Percentiles rank a stretch among this genome's conserved stretches.
These are phyloP conservation scores for Calcarius lapponicus DNA, from an alignment of 2,797 vertebrate genomes.

Conservation along the genomic window DNA sequence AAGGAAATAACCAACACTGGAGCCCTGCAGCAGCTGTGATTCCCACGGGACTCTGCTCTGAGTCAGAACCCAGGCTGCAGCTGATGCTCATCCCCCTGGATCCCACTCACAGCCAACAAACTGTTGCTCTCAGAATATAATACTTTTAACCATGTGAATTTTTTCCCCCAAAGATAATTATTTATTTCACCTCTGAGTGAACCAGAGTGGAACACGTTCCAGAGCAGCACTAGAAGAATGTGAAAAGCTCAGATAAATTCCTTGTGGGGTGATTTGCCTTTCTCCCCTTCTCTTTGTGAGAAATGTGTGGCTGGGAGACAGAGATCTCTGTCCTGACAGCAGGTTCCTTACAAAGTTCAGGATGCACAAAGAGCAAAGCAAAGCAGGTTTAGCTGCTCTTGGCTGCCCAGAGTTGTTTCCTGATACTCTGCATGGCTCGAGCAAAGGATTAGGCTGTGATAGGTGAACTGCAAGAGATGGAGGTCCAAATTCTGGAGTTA, in stretches of 20 bases:
- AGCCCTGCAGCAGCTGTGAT: conserved; percentile 31
- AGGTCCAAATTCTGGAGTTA: conserved; percentile 31
- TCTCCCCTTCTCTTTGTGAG: neutral
- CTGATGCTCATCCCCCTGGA: conserved; percentile 43
- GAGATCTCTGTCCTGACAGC: neutral
- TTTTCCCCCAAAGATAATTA: conserved; percentile 19
- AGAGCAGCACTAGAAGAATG: neutral
- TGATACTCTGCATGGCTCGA: neutral
- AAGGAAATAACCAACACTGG: conserved; percentile 18
- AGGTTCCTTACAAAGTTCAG: conserved; percentile 51
- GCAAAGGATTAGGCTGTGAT: neutral
- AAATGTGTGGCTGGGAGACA: neutral
- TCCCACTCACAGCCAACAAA: conserved; percentile 29
- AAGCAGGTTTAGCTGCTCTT: conserved; percentile 20
- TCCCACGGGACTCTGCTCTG: conserved; percentile 33
- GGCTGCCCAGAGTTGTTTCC: neutral
- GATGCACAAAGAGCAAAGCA: neutral
- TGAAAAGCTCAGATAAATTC: conserved; percentile 29
- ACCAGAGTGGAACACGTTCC: conserved; percentile 11
- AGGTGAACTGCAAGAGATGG: conserved; percentile 22
- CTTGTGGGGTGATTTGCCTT: neutral
- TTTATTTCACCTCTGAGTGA: conserved; percentile 56
- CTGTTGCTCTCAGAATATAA: conserved; percentile 26
- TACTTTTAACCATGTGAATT: conserved; percentile 28
- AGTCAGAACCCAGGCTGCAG: conserved; percentile 45